phyloP scores from a whole-genome alignment of 2,797 vertebrate species.

The Phoebastria nigripes region DNA sequence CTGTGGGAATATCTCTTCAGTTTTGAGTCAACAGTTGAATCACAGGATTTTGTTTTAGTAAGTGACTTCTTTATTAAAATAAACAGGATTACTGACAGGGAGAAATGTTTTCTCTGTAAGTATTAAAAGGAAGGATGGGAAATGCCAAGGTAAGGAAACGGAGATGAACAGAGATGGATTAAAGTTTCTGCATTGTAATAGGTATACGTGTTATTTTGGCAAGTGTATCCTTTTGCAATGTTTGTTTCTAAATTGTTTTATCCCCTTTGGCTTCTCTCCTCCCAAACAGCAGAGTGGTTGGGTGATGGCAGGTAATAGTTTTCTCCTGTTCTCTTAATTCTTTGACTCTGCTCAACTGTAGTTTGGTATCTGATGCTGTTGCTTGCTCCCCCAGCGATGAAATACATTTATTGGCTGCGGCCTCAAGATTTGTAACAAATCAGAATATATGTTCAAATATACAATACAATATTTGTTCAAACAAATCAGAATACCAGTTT shows the following conservation, averaged over 20 bases:
- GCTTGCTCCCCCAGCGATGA: background rate
- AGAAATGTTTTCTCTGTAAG: background rate
- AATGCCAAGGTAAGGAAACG: background rate
- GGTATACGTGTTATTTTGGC: background rate
- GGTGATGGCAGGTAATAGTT: background rate
- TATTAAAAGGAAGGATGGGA: background rate
- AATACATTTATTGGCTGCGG: accelerated
- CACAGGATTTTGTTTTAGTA: slow-evolving; percentile 4
- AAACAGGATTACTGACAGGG: background rate
- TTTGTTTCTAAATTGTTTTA: background rate
- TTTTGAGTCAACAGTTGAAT: slow-evolving; percentile 14
- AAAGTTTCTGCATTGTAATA: background rate
- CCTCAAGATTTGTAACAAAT: background rate
- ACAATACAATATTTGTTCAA: no score
- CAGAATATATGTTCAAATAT: background rate
- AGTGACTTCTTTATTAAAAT: slow-evolving; percentile 19
- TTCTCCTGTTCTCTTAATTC: background rate
- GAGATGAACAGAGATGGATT: background rate
- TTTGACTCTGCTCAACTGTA: background rate
- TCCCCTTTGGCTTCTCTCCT: background rate
- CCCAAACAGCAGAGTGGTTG: background rate
- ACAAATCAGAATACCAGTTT: background rate
- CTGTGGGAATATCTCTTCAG: background rate
- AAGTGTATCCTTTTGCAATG: accelerated
- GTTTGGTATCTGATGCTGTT: background rate